Conservation (phyloP, 2,797 vertebrate species). For the Acridotheres tristis region DNA sequence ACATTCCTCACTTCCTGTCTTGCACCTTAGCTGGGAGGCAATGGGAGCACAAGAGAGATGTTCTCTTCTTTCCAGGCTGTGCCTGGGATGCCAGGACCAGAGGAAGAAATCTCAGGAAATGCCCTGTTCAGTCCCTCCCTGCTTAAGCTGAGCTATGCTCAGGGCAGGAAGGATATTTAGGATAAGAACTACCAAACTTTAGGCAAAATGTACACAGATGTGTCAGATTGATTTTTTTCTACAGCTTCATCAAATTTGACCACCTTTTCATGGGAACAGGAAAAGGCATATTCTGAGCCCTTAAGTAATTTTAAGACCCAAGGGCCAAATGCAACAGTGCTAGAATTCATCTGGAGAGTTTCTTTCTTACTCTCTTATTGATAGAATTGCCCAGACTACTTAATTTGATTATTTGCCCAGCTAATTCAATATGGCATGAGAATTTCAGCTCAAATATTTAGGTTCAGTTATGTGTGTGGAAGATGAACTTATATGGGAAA, state of each 20-base stretch:
- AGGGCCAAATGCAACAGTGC: background rate
- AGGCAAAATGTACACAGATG: background rate
- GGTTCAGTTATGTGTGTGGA: background rate
- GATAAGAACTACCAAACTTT: background rate
- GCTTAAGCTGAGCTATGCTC: background rate
- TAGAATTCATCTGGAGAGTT: background rate
- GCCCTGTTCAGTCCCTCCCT: background rate
- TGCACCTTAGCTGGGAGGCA: background rate
- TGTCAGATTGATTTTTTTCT: background rate
- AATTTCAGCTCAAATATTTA: constrained; percentile 2
- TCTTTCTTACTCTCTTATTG: background rate
- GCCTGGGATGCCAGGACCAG: background rate
- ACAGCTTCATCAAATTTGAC: background rate
- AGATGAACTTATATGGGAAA: background rate
- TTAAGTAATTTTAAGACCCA: background rate
- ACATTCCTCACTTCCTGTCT: fast-evolving
- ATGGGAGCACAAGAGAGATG: background rate
- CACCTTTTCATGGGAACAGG: background rate
- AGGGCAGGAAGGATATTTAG: background rate
- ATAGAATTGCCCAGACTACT: background rate
- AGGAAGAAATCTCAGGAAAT: background rate
- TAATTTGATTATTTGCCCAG: background rate
- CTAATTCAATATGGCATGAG: background rate
- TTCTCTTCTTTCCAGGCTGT: background rate
- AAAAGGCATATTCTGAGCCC: background rate